Evolutionary conservation across 2,797 vertebrate species (phyloP), one percentile per base, ranked within the genome.

Genomic region (Pangasius macronema): DNA sequence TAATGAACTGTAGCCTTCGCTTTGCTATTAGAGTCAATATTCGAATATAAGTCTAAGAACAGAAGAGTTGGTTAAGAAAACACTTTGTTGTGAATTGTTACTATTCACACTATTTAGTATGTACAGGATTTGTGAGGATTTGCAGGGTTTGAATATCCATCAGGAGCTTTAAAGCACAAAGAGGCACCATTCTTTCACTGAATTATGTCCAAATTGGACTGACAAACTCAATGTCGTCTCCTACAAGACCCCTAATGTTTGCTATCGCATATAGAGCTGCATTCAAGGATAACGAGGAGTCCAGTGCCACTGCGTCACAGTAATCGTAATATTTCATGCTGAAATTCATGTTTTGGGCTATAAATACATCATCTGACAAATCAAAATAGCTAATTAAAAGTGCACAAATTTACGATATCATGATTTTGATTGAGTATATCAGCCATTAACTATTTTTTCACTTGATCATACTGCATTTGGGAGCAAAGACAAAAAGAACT

Each of bases 191-290:
- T 76, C 39, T 33, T 61, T 53, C 13, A 30, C 27, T 76, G 51
- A 53, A 65, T 20, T 83, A 67, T 27, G 51, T 33, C 61, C 7
- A 49, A 75, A 46, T 57, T 63, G 55, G 13, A n/a, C 46, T 7
- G 73, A 30, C 16, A 39, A 83, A 83, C 70, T 27, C 81, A 36
- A 33, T 33, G n/a, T 30, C 49, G 6, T 84, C 75, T 80, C 42
- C 68, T 8, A 20, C 42, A 14, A 33, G 30, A 53, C 18, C 39
- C 59, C 63, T 51, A 20, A 42, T 59, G n/a, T 82, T 61, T 30
- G 65, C 73, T 42, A n/a, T 20, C 30, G 61, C 36, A 30, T 55
- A 16, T 11, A 30, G 11, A 36, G 13, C 8, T 51, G 73, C 22
- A 27, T n/a, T 63, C 27, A 4, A 51, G 14, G 42, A 42, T 42